Evolutionary conservation across 2,113 vertebrate genomes (phyloP), one percentile per base, ranked within the genome.

Genomic region (Proterorhinus semilunaris): DNA sequence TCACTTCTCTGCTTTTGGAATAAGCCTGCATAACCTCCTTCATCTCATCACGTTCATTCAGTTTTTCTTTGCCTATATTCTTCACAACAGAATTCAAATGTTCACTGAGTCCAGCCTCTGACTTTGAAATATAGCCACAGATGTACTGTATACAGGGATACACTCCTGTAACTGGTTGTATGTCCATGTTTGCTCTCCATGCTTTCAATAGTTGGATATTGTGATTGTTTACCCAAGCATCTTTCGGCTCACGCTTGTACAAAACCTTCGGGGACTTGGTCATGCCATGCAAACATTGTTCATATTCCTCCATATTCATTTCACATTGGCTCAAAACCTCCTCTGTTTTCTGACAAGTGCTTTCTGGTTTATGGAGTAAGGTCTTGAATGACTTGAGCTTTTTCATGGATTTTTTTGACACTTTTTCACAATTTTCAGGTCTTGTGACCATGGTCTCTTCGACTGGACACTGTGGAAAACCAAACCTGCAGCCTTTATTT

Each of bases 11-110:
- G 45, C 72, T 21, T 50, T 84, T 83, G 27, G 76, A 70, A 50
- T 84, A 83, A 0, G 79, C 84, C 15, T 84, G 68, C 71, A 86
- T 78, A 15, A 84, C 36, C 21, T 21, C 21, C 21, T 21, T 21
- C 21, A 21, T 21, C 21, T 21, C 21, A 47, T 47, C 46, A 47
- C 46, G 2, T 47, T 47, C 46, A 47, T 47, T 47, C 7, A 47
- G 46, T 21, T 21, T 21, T 21, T 47, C 10, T n/a, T 55, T 36
- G 4, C 59, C 62, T 50, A 68, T 65, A 46, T 52, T 54, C 10
- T 46, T n/a, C 15, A 47, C 50, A 4, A 53, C 42, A 53, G 21
- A 52, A 36, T 43, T 66, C 46, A 47, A 10, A 47, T 47, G 46
- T 8, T 47, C 46, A 10, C 46, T 47, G 2, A 47, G 2, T 47